Percentiles rank a stretch among this genome's conserved stretches.
Conservation (phyloP, 2,113 vertebrate genomes). For the Pedetes capensis region DNA sequence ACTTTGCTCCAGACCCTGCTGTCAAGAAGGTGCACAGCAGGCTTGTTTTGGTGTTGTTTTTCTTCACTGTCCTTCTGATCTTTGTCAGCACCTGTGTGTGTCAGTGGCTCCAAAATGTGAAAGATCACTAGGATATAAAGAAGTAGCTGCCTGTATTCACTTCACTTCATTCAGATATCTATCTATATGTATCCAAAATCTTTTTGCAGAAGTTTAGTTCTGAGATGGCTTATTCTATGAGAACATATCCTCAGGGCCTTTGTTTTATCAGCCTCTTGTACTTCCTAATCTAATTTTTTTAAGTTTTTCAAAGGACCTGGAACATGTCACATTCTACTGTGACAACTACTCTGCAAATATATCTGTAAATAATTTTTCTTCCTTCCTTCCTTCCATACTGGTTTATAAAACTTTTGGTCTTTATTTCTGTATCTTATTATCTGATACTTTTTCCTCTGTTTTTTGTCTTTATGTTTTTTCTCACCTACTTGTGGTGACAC, state of each 20-base stretch:
- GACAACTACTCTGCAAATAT: background rate
- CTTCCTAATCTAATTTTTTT: background rate
- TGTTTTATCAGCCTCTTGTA: background rate
- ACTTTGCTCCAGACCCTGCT: background rate
- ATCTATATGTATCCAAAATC: background rate
- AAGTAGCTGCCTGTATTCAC: background rate
- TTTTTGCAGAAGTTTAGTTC: background rate
- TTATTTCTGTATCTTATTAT: background rate
- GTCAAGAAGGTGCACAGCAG: background rate
- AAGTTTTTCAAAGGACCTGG: background rate
- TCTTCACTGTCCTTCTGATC: background rate
- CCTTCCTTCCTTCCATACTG: rapidly evolving
- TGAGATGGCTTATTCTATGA: background rate
- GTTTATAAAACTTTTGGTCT: background rate
- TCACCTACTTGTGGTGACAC: background rate
- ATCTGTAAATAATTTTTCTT: background rate
- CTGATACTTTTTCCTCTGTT: background rate
- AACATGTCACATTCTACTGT: background rate
- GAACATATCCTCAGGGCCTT: background rate
- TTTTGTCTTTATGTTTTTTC: background rate
- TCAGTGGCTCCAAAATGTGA: background rate
- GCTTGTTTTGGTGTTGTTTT: background rate
- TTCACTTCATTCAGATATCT: background rate
- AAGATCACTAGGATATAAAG: background rate
- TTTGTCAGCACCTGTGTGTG: background rate